phyloP scores from a whole-genome alignment of 2,797 vertebrate species.

The Enteromius fasciolatus region DNA sequence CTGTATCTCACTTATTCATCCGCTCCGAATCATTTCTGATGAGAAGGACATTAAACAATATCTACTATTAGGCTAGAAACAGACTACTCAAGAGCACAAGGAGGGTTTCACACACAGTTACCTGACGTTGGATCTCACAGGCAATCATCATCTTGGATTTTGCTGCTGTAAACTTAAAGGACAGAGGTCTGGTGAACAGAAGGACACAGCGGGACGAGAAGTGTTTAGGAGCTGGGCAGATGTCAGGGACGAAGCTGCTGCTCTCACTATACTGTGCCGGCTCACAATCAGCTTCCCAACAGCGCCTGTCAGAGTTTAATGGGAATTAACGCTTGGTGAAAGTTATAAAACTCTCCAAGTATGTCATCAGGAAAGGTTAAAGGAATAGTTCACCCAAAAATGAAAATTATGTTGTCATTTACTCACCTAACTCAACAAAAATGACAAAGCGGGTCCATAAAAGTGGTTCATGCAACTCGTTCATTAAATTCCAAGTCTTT shows the following conservation, averaged over 20 bases:
- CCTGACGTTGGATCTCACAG: neutral
- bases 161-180: constrained; percentile 16
- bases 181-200: constrained; percentile 29
- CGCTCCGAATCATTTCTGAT: constrained; percentile 1
- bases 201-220: constrained; percentile 29
- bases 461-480: constrained; percentile 13
- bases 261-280: neutral
- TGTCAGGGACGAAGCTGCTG: constrained; percentile 12
- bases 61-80: constrained; percentile 1
- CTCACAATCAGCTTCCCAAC: constrained; percentile 32
- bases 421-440: constrained; percentile 15
- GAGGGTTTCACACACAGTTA: neutral
- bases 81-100: neutral
- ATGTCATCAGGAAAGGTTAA: constrained; percentile 39
- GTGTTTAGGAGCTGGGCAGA: constrained; percentile 26
- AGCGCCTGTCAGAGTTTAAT: constrained; percentile 32
- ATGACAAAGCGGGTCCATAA: constrained; percentile 18
- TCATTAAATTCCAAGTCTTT: constrained; percentile 9
- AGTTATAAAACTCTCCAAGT: constrained; percentile 42
- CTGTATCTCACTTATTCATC: neutral
- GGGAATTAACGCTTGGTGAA: constrained; percentile 39
- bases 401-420: constrained; percentile 32
- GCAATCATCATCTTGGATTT: constrained; percentile 8
- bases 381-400: constrained; percentile 33
- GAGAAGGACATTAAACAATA: constrained; percentile 4